Base-by-base conservation (phyloP, 2,888 invertebrate genomes). In the Acheta domesticus region DNA sequence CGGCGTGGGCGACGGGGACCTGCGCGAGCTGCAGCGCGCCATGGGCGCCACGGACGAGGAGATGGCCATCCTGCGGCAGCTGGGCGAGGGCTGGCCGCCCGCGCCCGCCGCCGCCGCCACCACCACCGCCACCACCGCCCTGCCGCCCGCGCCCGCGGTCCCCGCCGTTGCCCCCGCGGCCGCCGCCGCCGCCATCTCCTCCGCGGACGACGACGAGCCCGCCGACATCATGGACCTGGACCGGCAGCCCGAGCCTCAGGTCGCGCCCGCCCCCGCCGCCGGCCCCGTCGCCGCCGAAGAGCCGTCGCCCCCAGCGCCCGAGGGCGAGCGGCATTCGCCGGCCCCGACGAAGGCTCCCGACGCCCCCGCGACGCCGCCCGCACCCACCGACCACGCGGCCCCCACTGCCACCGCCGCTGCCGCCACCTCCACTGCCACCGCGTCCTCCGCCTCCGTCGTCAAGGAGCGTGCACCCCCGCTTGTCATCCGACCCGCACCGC, bases 11-110 rank as follows among this genome's bases (percentile, higher is more conserved):
- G 62, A 62, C 16, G 74, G 75, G 4, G 79, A 79, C 16, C 79
- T 81, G 49, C 62, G 49, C 20, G 81, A 80, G n/a, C 77, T 85
- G 23, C 85, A 85, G 79, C 82, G 82, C 74, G 85, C 85, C 36
- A 85, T 85, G 84, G 85, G 85, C 11, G 85, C 84, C 23, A 84
- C 84, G n/a, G 84, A 85, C 81, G 85, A 84, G 75, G 85, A 85
- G 80, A 85, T 85, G 85, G 84, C 83, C 48, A 84, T 85, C 80
- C 81, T 85, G 23, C 83, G 84, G 79, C 84, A 85, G 79, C 83
- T 85, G 48, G 83, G 83, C 49, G 78, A 76, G 16, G 21, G 78
- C 48, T 80, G 80, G 79, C 82, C 83, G 1, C 14, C 62, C 3
- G 14, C 62, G n/a, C 16, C 62, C n/a, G 16, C 62, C 62, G 2